phyloP scores from a whole-genome alignment of 2,797 vertebrate species.

The Acanthornis magna region DNA sequence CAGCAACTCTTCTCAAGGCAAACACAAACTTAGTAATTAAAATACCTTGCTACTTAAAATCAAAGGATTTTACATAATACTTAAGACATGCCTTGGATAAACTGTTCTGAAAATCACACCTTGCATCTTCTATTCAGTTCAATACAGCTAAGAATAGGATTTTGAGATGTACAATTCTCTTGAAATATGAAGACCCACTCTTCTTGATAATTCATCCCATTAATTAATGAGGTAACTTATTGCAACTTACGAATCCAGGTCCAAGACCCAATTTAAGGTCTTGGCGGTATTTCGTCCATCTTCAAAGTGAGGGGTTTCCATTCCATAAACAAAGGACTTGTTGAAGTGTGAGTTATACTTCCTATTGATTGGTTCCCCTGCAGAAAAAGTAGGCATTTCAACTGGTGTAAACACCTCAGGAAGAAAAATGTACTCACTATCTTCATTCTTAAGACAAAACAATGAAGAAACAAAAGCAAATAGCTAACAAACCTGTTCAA shows the following conservation, averaged over 20 bases:
- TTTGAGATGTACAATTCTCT: background rate
- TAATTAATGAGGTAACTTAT: background rate
- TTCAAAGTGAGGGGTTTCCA: constrained; percentile 79
- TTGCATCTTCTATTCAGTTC: background rate
- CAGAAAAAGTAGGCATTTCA: background rate
- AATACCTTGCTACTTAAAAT: background rate
- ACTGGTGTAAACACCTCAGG: background rate
- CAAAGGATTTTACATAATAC: background rate
- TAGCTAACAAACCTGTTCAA: background rate
- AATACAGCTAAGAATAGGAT: background rate
- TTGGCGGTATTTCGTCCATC: constrained; percentile 77
- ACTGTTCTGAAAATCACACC: background rate
- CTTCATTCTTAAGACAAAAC: background rate
- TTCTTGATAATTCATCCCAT: background rate
- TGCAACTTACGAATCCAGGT: constrained; percentile 76
- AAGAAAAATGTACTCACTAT: background rate
- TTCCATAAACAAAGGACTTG: constrained; percentile 79
- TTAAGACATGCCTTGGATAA: background rate
- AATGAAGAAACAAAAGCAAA: background rate
- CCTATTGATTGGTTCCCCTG: constrained; percentile 77
- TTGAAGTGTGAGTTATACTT: constrained; percentile 78
- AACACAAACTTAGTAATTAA: background rate
- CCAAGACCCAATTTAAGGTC: constrained; percentile 78
- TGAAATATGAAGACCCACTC: background rate
- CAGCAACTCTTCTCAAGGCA: background rate